Evolutionary conservation across 2,797 vertebrate species (phyloP).

Genomic region (Catamblyrhynchus diadema): DNA sequence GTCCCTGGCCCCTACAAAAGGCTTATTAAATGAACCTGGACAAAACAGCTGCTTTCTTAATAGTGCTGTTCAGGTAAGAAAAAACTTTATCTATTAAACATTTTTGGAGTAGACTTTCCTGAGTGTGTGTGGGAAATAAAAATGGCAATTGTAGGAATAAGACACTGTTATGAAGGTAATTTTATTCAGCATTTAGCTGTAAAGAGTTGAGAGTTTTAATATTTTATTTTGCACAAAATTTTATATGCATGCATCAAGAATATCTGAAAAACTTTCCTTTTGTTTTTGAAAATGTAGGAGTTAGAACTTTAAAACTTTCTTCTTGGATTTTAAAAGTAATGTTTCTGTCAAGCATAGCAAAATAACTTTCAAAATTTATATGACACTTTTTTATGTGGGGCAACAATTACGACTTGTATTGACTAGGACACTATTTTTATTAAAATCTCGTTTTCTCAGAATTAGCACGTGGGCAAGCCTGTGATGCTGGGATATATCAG

Average conservation of each 20-base stretch:
- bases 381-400: neutral
- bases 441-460: neutral
- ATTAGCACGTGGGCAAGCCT: neutral
- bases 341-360: neutral
- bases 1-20: conserved; percentile 95
- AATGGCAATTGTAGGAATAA: neutral
- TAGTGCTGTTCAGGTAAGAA: conserved; percentile 94
- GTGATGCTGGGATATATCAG: neutral
- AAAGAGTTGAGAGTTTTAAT: neutral
- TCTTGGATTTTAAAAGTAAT: neutral
- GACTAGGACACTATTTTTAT: neutral
- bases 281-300: neutral
- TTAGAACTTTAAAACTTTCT: neutral
- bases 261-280: neutral
- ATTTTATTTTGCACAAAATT: neutral
- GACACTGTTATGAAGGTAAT: neutral
- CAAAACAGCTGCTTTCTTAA: conserved; percentile 99
- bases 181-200: neutral
- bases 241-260: neutral
- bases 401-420: neutral
- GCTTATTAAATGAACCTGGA: conserved; percentile 93
- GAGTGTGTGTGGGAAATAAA: no score
- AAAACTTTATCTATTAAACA: neutral
- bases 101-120: neutral
- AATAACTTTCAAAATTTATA: neutral